Conservation (phyloP, 2,797 vertebrate species). For the Austrolebias charrua region DNA sequence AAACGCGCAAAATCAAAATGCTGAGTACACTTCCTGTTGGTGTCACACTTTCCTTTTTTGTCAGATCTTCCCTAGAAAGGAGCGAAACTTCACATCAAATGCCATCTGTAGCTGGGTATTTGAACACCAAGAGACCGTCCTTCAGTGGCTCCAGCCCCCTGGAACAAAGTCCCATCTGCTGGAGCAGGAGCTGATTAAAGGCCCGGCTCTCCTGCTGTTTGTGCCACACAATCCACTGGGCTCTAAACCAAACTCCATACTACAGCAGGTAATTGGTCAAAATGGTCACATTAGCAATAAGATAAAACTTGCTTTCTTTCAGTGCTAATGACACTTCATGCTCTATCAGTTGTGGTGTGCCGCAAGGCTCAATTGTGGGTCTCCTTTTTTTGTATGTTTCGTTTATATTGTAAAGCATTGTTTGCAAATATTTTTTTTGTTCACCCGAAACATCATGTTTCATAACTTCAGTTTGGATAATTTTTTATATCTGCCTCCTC, state of each 20-base stretch:
- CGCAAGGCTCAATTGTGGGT: conserved; percentile 8
- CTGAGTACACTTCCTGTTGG: neutral
- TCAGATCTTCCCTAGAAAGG: conserved; percentile 86
- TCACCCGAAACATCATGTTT: too few species aligned
- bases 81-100: conserved; percentile 88
- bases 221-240: conserved; percentile 87
- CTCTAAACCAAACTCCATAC: conserved; percentile 73
- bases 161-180: conserved; percentile 76
- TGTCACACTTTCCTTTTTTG: neutral
- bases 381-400: neutral
- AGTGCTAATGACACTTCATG: neutral
- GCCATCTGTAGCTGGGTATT: conserved; percentile 91
- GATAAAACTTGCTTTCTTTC: neutral
- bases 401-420: neutral
- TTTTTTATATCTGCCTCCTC: too few species aligned
- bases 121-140: conserved; percentile 84
- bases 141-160: conserved; percentile 75
- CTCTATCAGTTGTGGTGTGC: neutral
- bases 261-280: conserved; percentile 84
- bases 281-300: neutral
- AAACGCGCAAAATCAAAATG: neutral
- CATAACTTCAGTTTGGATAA: too few species aligned
- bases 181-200: conserved; percentile 87
- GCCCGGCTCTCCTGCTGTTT: conserved; percentile 92
- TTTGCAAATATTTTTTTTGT: neutral